phyloP scores from a whole-genome alignment of 1,140 invertebrate species.

The Vollenhovia emeryi region DNA sequence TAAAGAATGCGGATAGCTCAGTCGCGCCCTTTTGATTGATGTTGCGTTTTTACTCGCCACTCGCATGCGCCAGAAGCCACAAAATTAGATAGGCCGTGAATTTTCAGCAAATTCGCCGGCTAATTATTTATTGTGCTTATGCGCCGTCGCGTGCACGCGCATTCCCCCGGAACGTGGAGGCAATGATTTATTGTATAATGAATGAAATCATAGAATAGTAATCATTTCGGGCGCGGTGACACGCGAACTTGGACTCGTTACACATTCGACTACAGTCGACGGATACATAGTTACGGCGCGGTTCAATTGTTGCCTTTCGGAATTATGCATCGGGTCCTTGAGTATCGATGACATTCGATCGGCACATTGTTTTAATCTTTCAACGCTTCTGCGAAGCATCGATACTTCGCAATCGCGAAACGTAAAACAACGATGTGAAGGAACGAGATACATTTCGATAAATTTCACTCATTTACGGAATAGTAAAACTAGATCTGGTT shows the following conservation, averaged over 20 bases:
- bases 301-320: slow-evolving; percentile 36
- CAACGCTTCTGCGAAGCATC: not conserved
- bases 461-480: not conserved
- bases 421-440: not conserved
- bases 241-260: slow-evolving; percentile 38
- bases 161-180: slow-evolving; percentile 19
- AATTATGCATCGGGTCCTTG: slow-evolving; percentile 44
- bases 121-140: slow-evolving; percentile 48
- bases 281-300: slow-evolving; percentile 31
- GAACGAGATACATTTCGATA: not conserved
- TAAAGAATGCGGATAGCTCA: not conserved
- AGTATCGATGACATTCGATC: slow-evolving; percentile 19
- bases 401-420: not conserved
- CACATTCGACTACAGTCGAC: slow-evolving; percentile 1
- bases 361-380: slow-evolving; percentile 27
- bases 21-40: slow-evolving; percentile 2
- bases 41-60: not conserved
- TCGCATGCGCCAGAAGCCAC: not conserved
- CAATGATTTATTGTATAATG: slow-evolving; percentile 44
- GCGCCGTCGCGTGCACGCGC: not conserved
- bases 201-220: slow-evolving; percentile 53
- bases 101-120: slow-evolving; percentile 27
- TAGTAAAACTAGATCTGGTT: slow-evolving; percentile 9
- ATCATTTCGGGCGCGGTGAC: slow-evolving; percentile 16
- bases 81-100: slow-evolving; percentile 49